phyloP scores from a whole-genome alignment of 2,888 invertebrate genomes.

The Coenonympha arcania region DNA sequence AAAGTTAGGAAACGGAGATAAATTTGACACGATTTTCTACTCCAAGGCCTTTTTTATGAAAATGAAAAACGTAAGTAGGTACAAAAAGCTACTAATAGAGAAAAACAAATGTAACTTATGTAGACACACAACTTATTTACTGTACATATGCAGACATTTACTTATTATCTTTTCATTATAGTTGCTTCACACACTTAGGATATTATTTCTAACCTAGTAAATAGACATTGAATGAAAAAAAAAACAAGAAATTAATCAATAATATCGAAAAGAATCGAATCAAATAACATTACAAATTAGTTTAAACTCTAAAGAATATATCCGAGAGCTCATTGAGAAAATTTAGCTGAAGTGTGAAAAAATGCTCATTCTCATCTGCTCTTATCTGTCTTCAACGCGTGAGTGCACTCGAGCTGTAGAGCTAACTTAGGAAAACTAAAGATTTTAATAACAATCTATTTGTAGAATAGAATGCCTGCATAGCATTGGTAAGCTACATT shows the following conservation, averaged over 20 bases:
- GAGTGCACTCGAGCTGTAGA: background rate
- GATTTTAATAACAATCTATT: background rate
- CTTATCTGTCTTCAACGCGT: slow-evolving; percentile 1
- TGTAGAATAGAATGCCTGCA: background rate
- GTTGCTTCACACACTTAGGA: too few species aligned
- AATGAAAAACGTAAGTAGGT: background rate
- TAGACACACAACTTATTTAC: too few species aligned
- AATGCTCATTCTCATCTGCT: background rate
- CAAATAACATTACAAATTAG: background rate
- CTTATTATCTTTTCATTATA: too few species aligned
- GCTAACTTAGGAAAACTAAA: background rate
- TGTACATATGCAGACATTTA: too few species aligned
- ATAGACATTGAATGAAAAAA: too few species aligned
- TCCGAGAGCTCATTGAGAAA: background rate
- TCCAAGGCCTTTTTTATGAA: slow-evolving; percentile 14
- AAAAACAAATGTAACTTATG: too few species aligned
- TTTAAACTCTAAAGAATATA: background rate
- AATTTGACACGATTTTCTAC: slow-evolving; percentile 23
- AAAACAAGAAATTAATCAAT: too few species aligned
- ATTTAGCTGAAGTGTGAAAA: background rate
- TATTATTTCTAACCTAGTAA: too few species aligned
- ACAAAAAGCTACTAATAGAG: too few species aligned
- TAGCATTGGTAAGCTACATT: background rate
- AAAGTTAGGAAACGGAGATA: slow-evolving; percentile 26
- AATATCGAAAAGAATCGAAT: too few species aligned